phyloP scores from a whole-genome alignment of 2,888 invertebrate genomes.

The Bembecia ichneumoniformis region DNA sequence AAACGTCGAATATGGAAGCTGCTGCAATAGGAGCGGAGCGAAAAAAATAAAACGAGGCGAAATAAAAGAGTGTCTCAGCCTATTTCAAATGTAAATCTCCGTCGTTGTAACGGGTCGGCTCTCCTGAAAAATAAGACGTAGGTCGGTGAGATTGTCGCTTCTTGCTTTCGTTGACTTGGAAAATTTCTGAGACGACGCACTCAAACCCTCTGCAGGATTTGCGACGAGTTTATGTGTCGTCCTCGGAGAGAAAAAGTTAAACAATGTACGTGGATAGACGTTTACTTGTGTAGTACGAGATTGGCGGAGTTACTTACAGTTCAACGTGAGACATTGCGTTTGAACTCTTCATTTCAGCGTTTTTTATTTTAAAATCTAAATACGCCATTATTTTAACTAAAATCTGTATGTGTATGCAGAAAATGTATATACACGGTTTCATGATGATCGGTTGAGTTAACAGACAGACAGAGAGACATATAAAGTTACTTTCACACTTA shows the following conservation, averaged over 20 bases:
- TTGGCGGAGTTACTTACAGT: constrained; percentile 18
- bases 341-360: not conserved
- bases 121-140: constrained; percentile 55
- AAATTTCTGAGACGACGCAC: constrained; percentile 44
- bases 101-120: constrained; percentile 54
- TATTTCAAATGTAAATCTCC: constrained; percentile 65
- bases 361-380: not conserved
- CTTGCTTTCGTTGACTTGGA: constrained; percentile 54
- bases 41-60: constrained; percentile 39
- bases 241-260: constrained; percentile 40
- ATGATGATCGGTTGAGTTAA: too few relatives aligned
- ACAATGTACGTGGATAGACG: constrained; percentile 31
- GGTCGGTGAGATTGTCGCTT: constrained; percentile 51
- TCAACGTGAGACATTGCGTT: constrained; percentile 8
- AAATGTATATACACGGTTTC: too few relatives aligned
- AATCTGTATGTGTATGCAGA: too few relatives aligned
- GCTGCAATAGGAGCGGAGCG: constrained; percentile 20
- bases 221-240: constrained; percentile 47
- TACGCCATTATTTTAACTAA: not conserved
- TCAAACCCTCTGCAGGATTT: constrained; percentile 44
- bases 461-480: too few relatives aligned
- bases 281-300: constrained; percentile 26
- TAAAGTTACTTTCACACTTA: too few relatives aligned
- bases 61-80: constrained; percentile 51
- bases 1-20: constrained; percentile 2